These are phyloP conservation scores for Spea multiplicata DNA, from an alignment of 2,113 vertebrate genomes.

Conservation along the genomic window DNA sequence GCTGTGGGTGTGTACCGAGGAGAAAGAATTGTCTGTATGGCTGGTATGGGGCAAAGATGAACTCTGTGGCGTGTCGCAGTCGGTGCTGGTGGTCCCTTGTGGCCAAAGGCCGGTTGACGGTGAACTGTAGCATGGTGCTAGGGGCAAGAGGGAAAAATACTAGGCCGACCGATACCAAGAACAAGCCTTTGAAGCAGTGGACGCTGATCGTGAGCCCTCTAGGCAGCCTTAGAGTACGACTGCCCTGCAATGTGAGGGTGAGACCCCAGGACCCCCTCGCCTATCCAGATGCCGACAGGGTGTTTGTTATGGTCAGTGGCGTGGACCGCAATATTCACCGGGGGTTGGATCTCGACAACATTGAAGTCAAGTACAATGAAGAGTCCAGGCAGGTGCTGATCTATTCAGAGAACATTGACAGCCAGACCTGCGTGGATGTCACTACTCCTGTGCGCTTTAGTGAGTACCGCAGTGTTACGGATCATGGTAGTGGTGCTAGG, in stretches of 20 bases:
- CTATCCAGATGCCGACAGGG: slow-evolving; percentile 71
- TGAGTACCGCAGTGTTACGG: slow-evolving; percentile 58
- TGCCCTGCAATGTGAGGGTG: slow-evolving; percentile 76
- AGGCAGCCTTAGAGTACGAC: slow-evolving; percentile 66
- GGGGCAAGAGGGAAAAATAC: not conserved
- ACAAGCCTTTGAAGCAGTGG: slow-evolving; percentile 66
- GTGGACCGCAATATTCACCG: slow-evolving; percentile 44
- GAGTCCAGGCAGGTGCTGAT: slow-evolving; percentile 69
- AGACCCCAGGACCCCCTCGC: slow-evolving; percentile 73
- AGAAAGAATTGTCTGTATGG: not conserved
- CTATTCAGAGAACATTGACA: slow-evolving; percentile 57
- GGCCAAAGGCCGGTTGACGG: not conserved
- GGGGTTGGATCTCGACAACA: slow-evolving; percentile 49
- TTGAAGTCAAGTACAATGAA: slow-evolving; percentile 74
- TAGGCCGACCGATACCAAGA: not conserved
- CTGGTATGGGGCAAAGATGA: not conserved
- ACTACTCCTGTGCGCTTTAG: slow-evolving; percentile 78
- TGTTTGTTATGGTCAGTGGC: slow-evolving; percentile 67
- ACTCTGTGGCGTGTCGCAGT: not conserved
- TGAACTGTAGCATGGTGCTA: no score
- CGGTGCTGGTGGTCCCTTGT: not conserved
- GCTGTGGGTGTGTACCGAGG: not conserved
- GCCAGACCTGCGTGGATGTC: slow-evolving; percentile 70
- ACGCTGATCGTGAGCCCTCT: slow-evolving; percentile 73
- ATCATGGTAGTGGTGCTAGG: no score